These are phyloP conservation scores for Electrophaes corylata DNA, from an alignment of 2,888 invertebrate genomes.

Conservation along the genomic window DNA sequence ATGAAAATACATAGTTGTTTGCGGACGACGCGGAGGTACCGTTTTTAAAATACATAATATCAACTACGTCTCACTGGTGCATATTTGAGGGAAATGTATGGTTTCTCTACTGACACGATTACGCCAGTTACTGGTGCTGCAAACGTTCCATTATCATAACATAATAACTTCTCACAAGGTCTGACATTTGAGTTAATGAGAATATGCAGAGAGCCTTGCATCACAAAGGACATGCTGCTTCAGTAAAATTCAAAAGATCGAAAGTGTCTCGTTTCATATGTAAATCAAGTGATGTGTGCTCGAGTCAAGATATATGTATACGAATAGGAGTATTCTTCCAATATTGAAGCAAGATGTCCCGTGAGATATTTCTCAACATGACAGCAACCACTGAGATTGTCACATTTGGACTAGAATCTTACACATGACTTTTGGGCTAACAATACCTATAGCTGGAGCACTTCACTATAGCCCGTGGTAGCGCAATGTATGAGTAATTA, in stretches of 20 bases:
- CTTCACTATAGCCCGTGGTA: too few relatives aligned
- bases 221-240: constrained; percentile 56
- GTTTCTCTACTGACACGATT: background rate
- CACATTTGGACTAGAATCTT: background rate
- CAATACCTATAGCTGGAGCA: too few relatives aligned
- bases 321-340: constrained; percentile 44
- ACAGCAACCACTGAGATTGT: background rate
- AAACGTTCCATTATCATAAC: constrained; percentile 39
- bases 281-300: constrained; percentile 65
- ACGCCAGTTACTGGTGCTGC: background rate
- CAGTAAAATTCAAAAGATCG: constrained; percentile 72
- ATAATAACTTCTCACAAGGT: constrained; percentile 37
- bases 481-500: too few relatives aligned
- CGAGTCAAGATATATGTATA: too few relatives aligned
- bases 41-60: too few relatives aligned
- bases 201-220: constrained; percentile 50
- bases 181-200: constrained; percentile 51
- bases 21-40: too few relatives aligned
- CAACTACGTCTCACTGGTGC: too few relatives aligned
- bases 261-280: constrained; percentile 71
- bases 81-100: background rate
- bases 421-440: background rate
- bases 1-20: too few relatives aligned
- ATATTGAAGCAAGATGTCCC: background rate
- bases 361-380: background rate